Evolutionary conservation across 2,888 invertebrate genomes (phyloP), one percentile per base, ranked within the genome.

Genomic region (Helleia helle): DNA sequence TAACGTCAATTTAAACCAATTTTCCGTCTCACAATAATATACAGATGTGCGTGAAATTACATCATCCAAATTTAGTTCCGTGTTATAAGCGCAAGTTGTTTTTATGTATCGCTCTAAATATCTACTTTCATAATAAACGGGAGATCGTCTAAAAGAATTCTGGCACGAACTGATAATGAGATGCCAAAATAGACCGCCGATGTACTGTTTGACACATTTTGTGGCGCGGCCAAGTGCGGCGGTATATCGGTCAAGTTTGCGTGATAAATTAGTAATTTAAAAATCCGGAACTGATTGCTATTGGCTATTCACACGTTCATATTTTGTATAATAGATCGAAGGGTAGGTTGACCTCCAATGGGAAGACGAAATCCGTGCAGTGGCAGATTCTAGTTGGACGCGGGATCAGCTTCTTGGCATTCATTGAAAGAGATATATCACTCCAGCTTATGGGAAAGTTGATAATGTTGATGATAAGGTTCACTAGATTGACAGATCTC

Each of bases 161-260:
- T 55, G 55, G 56, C 54, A 56, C 56, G 48, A 43, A 41, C 39
- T 48, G 52, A 52, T 55, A 54, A 56, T 54, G 50, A 52, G 54
- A 50, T 52, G 47, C 55, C 43, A 52, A 60, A 60, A 57, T 58
- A 60, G 51, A 52, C 46, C 46, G 46, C 47, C 50, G 46, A 50
- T 52, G 51, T 51, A 53, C 52, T 50, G 45, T 54, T 51, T 56
- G 57, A 61, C 59, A 59, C 47, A 56, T 52, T 56, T 52, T 54
- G 55, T 52, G 51, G 46, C 41, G 40, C 53, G 55, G 58, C 59
- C 60, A 59, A 60, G 58, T 50, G 55, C 55, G 48, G 48, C 42
- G 48, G 52, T n/a, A 59, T 55, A 43, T 55, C 56, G 51, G 58
- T 58, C 55, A 56, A 60, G 55, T 56, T 57, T 50, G 42, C 38